Conservation (phyloP, 2,888 invertebrate species). For the Palloptera scutellata region DNA sequence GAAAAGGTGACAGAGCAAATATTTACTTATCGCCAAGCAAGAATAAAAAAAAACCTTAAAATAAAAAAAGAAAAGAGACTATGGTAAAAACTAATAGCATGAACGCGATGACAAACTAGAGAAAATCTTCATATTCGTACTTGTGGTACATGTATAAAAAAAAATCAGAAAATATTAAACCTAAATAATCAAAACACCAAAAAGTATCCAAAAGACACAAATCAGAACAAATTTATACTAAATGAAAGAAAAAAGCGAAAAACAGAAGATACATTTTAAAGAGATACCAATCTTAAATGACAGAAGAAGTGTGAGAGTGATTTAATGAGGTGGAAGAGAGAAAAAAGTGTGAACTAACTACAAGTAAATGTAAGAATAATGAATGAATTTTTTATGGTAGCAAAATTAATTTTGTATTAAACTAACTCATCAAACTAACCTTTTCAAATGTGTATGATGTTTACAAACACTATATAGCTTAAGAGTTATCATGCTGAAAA, state of each 20-base stretch:
- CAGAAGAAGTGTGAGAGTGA: too few relatives aligned
- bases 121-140: background rate
- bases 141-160: too few relatives aligned
- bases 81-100: conserved; percentile 3
- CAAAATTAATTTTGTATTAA: background rate
- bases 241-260: conserved; percentile 1
- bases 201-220: background rate
- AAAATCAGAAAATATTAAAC: background rate
- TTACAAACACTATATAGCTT: too few relatives aligned
- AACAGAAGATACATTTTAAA: background rate
- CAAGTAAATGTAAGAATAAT: background rate
- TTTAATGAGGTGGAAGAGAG: background rate
- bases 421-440: too few relatives aligned
- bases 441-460: too few relatives aligned
- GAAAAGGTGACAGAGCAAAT: conserved; percentile 32
- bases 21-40: conserved; percentile 6
- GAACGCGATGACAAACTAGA: background rate
- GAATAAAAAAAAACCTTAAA: conserved; percentile 4
- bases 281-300: too few relatives aligned
- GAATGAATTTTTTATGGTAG: background rate
- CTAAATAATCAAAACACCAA: background rate
- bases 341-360: background rate
- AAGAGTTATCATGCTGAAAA: too few relatives aligned
- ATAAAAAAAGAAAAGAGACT: background rate
- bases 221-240: background rate